phyloP scores from a whole-genome alignment of 1,140 invertebrate genomes.

The Eufriesea mexicana region DNA sequence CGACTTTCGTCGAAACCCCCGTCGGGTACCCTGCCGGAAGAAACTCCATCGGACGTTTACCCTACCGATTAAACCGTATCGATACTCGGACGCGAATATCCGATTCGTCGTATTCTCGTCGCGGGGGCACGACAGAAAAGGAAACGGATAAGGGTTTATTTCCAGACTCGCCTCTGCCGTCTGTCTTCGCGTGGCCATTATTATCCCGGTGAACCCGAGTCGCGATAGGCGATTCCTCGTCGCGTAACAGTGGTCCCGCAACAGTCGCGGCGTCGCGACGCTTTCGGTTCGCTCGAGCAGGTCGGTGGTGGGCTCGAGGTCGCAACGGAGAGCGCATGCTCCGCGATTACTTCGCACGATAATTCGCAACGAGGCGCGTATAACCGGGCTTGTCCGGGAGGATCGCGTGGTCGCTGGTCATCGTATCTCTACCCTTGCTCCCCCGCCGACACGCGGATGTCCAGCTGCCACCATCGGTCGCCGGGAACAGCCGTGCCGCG shows the following conservation, averaged over 20 bases:
- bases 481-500: conserved; percentile 15
- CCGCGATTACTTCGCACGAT: conserved; percentile 63
- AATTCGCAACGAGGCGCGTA: conserved; percentile 57
- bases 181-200: no score
- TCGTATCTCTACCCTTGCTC: conserved; percentile 58
- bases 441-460: conserved; percentile 28
- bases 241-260: conserved; percentile 32
- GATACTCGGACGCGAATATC: no score
- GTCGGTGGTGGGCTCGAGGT: conserved; percentile 4
- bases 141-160: no score
- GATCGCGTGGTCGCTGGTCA: conserved; percentile 68
- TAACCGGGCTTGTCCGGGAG: conserved; percentile 46
- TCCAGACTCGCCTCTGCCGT: no score
- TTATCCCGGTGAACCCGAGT: no score
- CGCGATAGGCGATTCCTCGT: conserved; percentile 26
- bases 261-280: conserved; percentile 10
- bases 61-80: no score
- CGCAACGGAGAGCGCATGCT: conserved; percentile 29
- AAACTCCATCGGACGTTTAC: no score
- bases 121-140: no score
- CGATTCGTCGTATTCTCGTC: no score
- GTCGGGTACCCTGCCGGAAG: no score
- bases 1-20: background rate
- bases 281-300: conserved; percentile 14
- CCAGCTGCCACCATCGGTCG: conserved; percentile 39